Evolutionary conservation across 2,797 vertebrate genomes (phyloP).

Genomic region (Syndactyla subalaris): DNA sequence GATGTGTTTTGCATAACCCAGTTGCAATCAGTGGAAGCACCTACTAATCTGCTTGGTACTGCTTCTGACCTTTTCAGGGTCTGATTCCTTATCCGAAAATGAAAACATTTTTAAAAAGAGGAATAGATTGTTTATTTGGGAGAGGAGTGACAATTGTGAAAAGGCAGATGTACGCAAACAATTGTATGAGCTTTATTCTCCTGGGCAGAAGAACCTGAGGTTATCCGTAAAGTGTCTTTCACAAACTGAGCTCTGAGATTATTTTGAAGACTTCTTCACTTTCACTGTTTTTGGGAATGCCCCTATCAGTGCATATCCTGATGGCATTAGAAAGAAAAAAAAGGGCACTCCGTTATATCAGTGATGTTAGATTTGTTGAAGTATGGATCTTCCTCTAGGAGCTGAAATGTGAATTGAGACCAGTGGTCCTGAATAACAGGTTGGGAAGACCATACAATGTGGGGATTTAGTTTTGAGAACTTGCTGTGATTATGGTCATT

Average conservation of each 20-base stretch:
- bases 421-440: not conserved
- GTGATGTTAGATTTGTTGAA: not conserved
- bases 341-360: not conserved
- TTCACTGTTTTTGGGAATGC: not conserved
- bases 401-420: not conserved
- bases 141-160: not conserved
- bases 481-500: not conserved
- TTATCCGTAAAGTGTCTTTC: not conserved
- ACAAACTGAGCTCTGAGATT: not conserved
- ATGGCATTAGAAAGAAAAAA: not conserved
- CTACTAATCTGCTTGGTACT: slow-evolving; percentile 39
- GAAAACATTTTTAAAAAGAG: not conserved
- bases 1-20: slow-evolving; percentile 64
- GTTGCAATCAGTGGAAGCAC: slow-evolving; percentile 66
- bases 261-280: not conserved
- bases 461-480: not conserved
- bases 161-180: not conserved
- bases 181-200: not conserved
- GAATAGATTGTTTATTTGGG: not conserved
- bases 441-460: not conserved
- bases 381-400: not conserved
- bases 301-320: not conserved
- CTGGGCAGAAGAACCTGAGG: not conserved
- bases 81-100: slow-evolving; percentile 23
- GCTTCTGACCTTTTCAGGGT: slow-evolving; percentile 41